These are phyloP conservation scores for Caenorhabditis elegans DNA, from an alignment of 1,140 invertebrate species.

Conservation along the genomic window WBcel235 BX284603.4:6384501-6385000, in stretches of 20 bases:
- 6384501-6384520: constrained; percentile 59
- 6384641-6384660: constrained; percentile 50
- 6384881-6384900: neutral
- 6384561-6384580: constrained; percentile 53
- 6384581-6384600: constrained; percentile 48
- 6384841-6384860: constrained; percentile 51
- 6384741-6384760: constrained; percentile 49
- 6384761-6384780: constrained; percentile 55
- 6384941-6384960: constrained; percentile 43
- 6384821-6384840: constrained; percentile 54
- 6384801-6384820: constrained; percentile 55
- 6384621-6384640: constrained; percentile 44
- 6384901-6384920: constrained; percentile 41
- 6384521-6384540: constrained; percentile 56
- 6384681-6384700: constrained; percentile 50
- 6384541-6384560: constrained; percentile 62
- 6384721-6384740: constrained; percentile 46
- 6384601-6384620: constrained; percentile 54
- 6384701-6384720: constrained; percentile 50
- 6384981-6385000: constrained; percentile 48
- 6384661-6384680: constrained; percentile 46
- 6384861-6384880: neutral
- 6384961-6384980: constrained; percentile 48
- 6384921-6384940: constrained; percentile 51
- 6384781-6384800: constrained; percentile 52